These are phyloP conservation scores for Mycalesis mineus DNA, from an alignment of 2,888 invertebrate species.

Conservation along the genomic window DNA sequence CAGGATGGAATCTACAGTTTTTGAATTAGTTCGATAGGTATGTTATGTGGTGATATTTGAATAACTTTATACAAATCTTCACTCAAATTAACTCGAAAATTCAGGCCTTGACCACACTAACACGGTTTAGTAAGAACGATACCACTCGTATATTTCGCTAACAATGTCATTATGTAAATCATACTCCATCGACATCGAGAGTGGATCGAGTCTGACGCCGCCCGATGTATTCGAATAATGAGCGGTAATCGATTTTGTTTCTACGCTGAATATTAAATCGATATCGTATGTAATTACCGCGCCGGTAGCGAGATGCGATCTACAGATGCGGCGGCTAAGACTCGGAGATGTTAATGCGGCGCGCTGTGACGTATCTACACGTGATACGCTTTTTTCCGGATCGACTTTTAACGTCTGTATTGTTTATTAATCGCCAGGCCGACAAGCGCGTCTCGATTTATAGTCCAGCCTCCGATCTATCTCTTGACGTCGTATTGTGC, in stretches of 20 bases:
- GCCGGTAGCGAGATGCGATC: slow-evolving; percentile 10
- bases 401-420: background rate
- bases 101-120: background rate
- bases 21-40: too few species aligned
- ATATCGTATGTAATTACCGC: slow-evolving; percentile 24
- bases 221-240: slow-evolving; percentile 28
- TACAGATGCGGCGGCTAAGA: background rate
- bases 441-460: background rate
- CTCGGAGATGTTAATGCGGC: background rate
- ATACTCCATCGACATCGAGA: slow-evolving; percentile 50
- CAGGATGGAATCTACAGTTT: too few species aligned
- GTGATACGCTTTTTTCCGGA: background rate
- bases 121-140: background rate
- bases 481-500: too few species aligned
- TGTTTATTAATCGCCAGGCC: background rate
- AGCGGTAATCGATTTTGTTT: slow-evolving; percentile 29
- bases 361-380: background rate
- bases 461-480: too few species aligned
- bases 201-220: slow-evolving; percentile 53
- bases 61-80: too few species aligned
- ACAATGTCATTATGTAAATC: slow-evolving; percentile 70
- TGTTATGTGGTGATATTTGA: too few species aligned
- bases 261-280: slow-evolving; percentile 23
- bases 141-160: slow-evolving; percentile 52
- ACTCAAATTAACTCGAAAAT: too few species aligned